Evolutionary conservation across 2,797 vertebrate species (phyloP), one percentile per base, ranked within the genome.

Genomic region (Cirrhinus mrigala): DNA sequence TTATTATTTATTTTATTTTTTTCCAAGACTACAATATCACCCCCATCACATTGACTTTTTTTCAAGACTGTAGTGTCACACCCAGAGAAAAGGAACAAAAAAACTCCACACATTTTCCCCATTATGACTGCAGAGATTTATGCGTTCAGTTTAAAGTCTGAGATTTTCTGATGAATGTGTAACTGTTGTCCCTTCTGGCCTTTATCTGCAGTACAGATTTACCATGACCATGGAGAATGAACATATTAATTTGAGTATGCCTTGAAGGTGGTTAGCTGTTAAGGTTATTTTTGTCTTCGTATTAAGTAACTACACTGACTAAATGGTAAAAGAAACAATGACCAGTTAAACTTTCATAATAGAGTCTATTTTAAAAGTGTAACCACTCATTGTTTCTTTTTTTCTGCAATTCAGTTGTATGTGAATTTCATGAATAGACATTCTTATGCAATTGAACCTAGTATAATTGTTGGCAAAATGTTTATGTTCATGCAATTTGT

Each of bases 221-320:
- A 27, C 14, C 46, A 48, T 48, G 3, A 16, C 44, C 14, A 71
- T 24, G n/a, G 44, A 71, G 22, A 48, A 68, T 68, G 16, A 68
- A 71, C 22, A 71, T 16, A 48, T 24, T 48, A 48, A 71, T 71
- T 48, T 71, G 44, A 48, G 69, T 46, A 71, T 71, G 22, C 48
- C 69, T 71, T 46, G 22, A 48, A 24, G 12, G 40, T 71, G n/a
- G 69, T 24, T 71, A 46, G 40, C 40, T 71, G 22, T 48, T 24
- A 46, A 12, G 40, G 12, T 46, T 24, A 46, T 46, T 71, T 27
- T 69, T 69, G 37, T 44, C 37, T 40, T 69, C 1, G 22, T 2
- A 20, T 37, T 68, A 68, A 37, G 66, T 37, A 68, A 40, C 33
- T 22, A 40, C 18, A 37, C 29, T 4, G 29, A 68, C 20, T 37